Evolutionary conservation across 35 echinoderm and acorn worm species (phyloP), one percentile per base, ranked within the genome.

Genomic region (Patiria miniata): DNA sequence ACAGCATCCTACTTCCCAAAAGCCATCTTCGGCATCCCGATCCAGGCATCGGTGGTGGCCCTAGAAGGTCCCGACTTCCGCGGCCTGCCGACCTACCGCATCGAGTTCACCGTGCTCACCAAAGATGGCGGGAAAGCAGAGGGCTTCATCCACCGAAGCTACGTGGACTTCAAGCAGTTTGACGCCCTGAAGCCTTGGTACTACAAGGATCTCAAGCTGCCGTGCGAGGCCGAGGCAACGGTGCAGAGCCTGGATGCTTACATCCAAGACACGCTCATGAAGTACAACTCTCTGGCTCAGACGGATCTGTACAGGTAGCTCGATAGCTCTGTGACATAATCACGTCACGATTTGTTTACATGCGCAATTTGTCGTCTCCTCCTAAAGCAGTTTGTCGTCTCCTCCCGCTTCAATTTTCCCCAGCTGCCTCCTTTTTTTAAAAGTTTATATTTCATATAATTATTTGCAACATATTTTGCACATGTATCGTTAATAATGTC

Each of bases 101-200:
- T 91, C 61, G 89, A 91, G 9, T 85, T 86, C 47, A 28, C 18
- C 39, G 82, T 85, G 12, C 78, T 39, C 8, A 39, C 39, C 0
- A 68, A 77, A 7, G 81, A 76, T 23, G 89, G 81, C 1, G 29
- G 77, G 51, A 28, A 33, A 12, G 42, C 39, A 29, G 18, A 26
- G 8, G 55, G 81, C 23, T 79, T 85, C 59, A 91, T 91, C 81
- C 89, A 91, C 68, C 81, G 89, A 8, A 77, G 61, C 30, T 91
- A 85, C 81, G 37, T 37, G 1, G 89, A 91, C 29, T 91, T 91
- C 51, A 8, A 84, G 51, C 78, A 85, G 33, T 91, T 91, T 36
- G 89, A 91, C 37, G 32, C 54, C 40, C 54, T 90, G 34, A 47
- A 77, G 23, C 69, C 81, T 14, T 84, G 81, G 69, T 85, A 40